These are phyloP conservation scores for Percopsis transmontana DNA, from an alignment of 2,113 vertebrate species.

Conservation along the genomic window DNA sequence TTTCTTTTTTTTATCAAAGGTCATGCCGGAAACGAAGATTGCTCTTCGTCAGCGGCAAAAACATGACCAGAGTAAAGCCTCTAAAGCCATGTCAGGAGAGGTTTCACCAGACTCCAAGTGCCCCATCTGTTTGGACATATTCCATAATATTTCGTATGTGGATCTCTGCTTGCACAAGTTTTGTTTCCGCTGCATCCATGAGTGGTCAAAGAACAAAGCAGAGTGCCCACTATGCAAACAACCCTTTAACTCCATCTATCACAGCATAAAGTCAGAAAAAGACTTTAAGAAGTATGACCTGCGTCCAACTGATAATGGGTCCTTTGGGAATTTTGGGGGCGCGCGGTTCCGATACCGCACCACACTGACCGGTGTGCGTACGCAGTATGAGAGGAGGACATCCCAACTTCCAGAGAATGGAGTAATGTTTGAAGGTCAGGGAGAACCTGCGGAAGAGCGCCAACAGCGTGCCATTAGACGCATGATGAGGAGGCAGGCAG, in stretches of 20 bases:
- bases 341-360: conserved; percentile 89
- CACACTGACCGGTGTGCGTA: conserved; percentile 81
- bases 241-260: conserved; percentile 92
- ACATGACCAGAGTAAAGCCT: conserved; percentile 64
- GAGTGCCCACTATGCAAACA: conserved; percentile 97
- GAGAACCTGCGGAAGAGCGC: conserved; percentile 39
- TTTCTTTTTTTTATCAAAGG: conserved; percentile 64
- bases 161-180: conserved; percentile 93
- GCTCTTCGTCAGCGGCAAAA: conserved; percentile 75
- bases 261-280: conserved; percentile 89
- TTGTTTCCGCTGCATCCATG: conserved; percentile 93
- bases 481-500: conserved; percentile 82
- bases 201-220: conserved; percentile 98
- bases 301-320: conserved; percentile 75
- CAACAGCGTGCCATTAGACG: conserved; percentile 78
- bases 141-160: conserved; percentile 90
- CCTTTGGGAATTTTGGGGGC: conserved; percentile 83
- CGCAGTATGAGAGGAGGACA: conserved; percentile 70
- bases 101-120: conserved; percentile 95
- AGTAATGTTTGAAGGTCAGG: conserved; percentile 82
- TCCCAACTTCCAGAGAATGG: conserved; percentile 83
- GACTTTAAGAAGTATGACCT: conserved; percentile 90
- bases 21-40: conserved; percentile 79
- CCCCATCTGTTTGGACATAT: conserved; percentile 94
- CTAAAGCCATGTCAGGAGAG: conserved; percentile 75